Conservation (phyloP, 2,113 vertebrate genomes). For the Fregata magnificens region DNA sequence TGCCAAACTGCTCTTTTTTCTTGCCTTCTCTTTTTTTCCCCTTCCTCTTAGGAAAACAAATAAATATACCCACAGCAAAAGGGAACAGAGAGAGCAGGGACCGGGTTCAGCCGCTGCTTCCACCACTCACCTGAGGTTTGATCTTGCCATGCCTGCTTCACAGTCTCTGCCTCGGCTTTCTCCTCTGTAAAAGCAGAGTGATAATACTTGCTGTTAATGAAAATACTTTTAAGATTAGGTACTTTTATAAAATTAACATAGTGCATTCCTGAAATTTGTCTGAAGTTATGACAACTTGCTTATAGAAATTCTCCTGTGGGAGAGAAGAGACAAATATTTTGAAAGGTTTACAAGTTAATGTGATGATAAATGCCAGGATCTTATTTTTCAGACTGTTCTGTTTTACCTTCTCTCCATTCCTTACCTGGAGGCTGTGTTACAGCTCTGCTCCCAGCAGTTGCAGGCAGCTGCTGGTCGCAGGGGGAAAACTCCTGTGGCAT, state of each 20-base stretch:
- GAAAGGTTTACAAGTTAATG: neutral
- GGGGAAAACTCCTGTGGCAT: conserved; percentile 35
- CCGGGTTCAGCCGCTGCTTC: neutral
- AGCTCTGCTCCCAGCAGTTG: conserved; percentile 40
- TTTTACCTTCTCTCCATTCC: conserved; percentile 23
- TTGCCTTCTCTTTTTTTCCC: neutral
- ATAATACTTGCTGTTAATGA: neutral
- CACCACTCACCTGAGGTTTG: neutral
- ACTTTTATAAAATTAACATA: neutral
- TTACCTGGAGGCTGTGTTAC: neutral
- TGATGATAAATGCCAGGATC: conserved; percentile 31
- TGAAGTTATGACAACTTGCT: neutral
- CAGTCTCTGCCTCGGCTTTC: neutral
- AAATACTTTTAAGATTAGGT: neutral
- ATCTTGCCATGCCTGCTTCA: neutral
- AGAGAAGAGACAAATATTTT: conserved; percentile 32
- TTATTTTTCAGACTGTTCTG: conserved; percentile 22
- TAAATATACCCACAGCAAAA: neutral
- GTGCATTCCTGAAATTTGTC: neutral
- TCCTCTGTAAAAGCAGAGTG: neutral
- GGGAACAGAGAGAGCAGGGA: neutral
- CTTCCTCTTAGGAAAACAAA: neutral
- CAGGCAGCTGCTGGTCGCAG: conserved; percentile 57
- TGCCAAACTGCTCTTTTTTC: neutral
- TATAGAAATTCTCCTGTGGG: neutral